Evolutionary conservation across 2,888 invertebrate species (phyloP).

Genomic region (Protonemura montana): DNA sequence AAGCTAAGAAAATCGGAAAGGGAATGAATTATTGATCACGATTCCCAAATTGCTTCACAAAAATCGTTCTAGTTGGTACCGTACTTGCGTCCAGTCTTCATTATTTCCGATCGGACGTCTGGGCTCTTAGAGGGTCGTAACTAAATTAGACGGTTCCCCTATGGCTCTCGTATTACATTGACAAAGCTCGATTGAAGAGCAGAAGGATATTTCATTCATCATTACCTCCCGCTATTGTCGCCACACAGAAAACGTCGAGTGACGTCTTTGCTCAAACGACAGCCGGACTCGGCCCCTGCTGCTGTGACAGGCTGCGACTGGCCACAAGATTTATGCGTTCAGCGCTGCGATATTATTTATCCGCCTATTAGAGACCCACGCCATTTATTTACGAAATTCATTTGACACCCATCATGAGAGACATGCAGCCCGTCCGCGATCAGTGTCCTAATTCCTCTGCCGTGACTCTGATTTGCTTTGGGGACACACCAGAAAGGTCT

Average conservation of each 20-base stretch:
- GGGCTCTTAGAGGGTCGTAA: too few relatives aligned
- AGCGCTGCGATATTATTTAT: neutral
- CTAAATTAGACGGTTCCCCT: too few relatives aligned
- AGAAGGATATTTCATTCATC: neutral
- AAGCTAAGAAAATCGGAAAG: too few relatives aligned
- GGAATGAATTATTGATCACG: too few relatives aligned
- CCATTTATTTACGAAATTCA: neutral
- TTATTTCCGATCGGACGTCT: too few relatives aligned
- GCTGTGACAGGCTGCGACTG: neutral
- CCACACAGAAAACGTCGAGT: neutral
- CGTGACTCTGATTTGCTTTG: neutral
- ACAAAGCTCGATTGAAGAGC: neutral
- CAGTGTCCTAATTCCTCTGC: neutral
- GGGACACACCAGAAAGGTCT: neutral
- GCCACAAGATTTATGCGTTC: neutral
- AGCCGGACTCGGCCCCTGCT: neutral
- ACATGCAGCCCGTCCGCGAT: too few relatives aligned
- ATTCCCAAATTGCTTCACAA: too few relatives aligned
- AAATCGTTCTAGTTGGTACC: too few relatives aligned
- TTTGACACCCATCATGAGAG: neutral
- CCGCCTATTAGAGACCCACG: neutral
- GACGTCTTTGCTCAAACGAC: neutral
- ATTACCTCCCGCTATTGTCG: neutral
- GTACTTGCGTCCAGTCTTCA: too few relatives aligned
- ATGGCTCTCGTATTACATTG: neutral